A percentile compares a stretch with the other conserved stretches of the same genome.
Evolutionary conservation across 2,888 invertebrate species (phyloP).

Genomic region (Leptopilina myrica): DNA sequence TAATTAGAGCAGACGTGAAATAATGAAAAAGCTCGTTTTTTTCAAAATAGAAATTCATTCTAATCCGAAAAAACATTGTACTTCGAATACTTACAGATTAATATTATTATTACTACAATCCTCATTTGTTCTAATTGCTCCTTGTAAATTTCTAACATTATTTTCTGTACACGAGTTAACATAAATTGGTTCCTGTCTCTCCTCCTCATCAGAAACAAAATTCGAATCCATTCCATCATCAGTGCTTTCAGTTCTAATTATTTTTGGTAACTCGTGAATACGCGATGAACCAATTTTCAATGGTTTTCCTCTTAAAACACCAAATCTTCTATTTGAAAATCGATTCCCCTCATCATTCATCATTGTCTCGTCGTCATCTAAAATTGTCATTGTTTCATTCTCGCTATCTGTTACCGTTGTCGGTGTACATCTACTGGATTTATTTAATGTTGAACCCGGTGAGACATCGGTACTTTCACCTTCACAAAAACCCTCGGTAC

Average conservation of each 20-base stretch:
- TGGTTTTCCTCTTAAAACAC: constrained; percentile 50
- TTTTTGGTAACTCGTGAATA: constrained; percentile 48
- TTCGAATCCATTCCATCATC: constrained; percentile 75
- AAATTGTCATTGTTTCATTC: constrained; percentile 60
- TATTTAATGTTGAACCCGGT: constrained; percentile 71
- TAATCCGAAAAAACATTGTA: too few species aligned
- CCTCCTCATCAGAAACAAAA: constrained; percentile 71
- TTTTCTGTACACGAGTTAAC: constrained; percentile 67
- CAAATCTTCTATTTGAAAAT: constrained; percentile 50
- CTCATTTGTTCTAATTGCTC: constrained; percentile 47
- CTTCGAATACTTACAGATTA: constrained; percentile 45
- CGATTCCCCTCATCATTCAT: constrained; percentile 34
- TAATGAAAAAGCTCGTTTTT: too few species aligned
- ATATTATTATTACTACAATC: constrained; percentile 56
- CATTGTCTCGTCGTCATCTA: constrained; percentile 37
- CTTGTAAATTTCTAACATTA: constrained; percentile 61
- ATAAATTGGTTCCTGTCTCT: constrained; percentile 69
- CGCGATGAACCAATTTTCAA: constrained; percentile 42
- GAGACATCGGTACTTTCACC: constrained; percentile 73
- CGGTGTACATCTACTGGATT: constrained; percentile 65
- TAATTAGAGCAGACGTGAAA: too few species aligned
- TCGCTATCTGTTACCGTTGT: constrained; percentile 65
- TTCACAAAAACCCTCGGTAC: constrained; percentile 75
- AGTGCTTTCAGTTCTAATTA: constrained; percentile 70
- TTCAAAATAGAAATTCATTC: too few species aligned